phyloP scores from a whole-genome alignment of 2,888 invertebrate genomes.

The Drosophila acutilabella region DNA sequence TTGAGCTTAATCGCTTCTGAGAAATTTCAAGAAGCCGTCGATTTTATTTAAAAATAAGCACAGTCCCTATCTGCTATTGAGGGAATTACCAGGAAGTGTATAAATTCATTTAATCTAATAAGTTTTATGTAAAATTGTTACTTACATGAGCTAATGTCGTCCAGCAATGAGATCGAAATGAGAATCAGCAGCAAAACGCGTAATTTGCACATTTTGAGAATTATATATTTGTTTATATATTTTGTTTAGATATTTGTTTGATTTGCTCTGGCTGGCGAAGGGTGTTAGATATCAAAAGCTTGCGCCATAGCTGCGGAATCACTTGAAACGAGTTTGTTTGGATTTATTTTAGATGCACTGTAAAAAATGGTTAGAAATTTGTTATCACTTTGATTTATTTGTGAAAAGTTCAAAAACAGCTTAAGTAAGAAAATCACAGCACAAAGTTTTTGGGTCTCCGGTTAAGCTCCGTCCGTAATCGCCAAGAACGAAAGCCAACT shows the following conservation, averaged over 20 bases:
- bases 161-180: constrained; percentile 40
- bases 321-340: constrained; percentile 13
- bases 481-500: constrained; percentile 23
- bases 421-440: neutral
- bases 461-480: constrained; percentile 33
- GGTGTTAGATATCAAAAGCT: constrained; percentile 13
- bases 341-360: constrained; percentile 40
- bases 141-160: constrained; percentile 42
- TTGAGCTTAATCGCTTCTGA: constrained; percentile 32
- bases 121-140: constrained; percentile 16
- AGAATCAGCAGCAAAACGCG: constrained; percentile 26
- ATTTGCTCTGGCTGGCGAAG: neutral
- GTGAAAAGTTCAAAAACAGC: neutral
- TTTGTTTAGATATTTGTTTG: constrained; percentile 14
- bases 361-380: constrained; percentile 33
- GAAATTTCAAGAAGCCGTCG: constrained; percentile 11
- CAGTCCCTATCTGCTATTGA: constrained; percentile 6
- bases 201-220: constrained; percentile 40
- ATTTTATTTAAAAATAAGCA: neutral
- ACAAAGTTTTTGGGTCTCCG: constrained; percentile 1
- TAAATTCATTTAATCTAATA: neutral
- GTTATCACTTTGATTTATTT: neutral
- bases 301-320: constrained; percentile 35
- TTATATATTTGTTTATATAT: neutral
- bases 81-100: constrained; percentile 9